Base-by-base conservation (phyloP, 2,797 vertebrate species). In the Gymnothorax javanicus region DNA sequence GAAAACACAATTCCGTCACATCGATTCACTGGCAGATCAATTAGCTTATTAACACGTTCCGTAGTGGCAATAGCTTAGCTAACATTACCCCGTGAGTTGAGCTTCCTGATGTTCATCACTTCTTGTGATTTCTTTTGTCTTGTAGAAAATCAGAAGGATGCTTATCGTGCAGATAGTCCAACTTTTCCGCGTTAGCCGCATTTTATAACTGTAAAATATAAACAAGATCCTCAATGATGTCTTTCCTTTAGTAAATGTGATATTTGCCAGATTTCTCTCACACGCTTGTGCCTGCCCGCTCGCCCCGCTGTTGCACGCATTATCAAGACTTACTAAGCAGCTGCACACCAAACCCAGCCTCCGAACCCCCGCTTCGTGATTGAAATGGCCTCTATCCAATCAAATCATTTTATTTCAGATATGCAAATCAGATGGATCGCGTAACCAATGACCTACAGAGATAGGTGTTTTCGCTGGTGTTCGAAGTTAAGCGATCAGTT, bases 131-230 rank as follows among this genome's bases (percentile, higher is more conserved):
- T 97, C 96, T 93, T 96, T 97, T 94, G 97, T 97, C 92, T 97
- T 97, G 90, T 97, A 97, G 91, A 97, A 96, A 92, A 97, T 97
- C 87, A 97, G 92, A 73, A 97, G 95, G 89, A 97, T 94, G 93
- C 97, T 96, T 94, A 97, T 96, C 2, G 96, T 97, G 93, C 97
- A 97, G 85, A 96, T 94, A 79, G 96, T 97, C 96, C 97, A 97
- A 89, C 95, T 91, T 95, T 97, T 97, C 93, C 96, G 94, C 89
- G 96, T 90, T 77, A 96, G 94, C 90, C 96, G 96, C 96, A 97
- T 97, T 93, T 94, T 96, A 89, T 88, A 84, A 56, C 79, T 84
- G 77, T 87, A 86, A 59, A 83, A 64, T 86, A 60, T 88, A 64
- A 88, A 33, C 59, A 52, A 12, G 25, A 58, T 81, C 86, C 15